Evolutionary conservation across 2,888 invertebrate genomes (phyloP).

Genomic region (Scrobipalpa atriplicella): DNA sequence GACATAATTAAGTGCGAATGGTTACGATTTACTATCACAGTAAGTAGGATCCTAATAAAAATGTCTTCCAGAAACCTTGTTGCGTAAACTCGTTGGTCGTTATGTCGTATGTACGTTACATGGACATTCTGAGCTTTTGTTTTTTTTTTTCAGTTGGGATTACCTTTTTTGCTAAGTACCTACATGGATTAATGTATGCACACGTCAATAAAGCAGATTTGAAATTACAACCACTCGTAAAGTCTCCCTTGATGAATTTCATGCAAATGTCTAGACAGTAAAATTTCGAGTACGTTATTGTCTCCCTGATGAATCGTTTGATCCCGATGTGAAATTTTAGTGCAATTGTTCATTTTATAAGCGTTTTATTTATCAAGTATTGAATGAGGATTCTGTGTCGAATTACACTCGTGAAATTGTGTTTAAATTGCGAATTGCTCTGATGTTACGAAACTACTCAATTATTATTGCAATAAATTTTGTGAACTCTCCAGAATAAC

Average conservation of each 20-base stretch:
- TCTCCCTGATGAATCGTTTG: conserved; percentile 36
- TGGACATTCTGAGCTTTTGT: not conserved
- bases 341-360: conserved; percentile 27
- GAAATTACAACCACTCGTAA: conserved; percentile 56
- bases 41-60: not conserved
- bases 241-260: conserved; percentile 55
- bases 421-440: not conserved
- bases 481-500: not conserved
- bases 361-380: conserved; percentile 25
- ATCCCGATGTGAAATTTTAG: conserved; percentile 30
- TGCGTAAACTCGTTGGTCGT: no score
- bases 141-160: not conserved
- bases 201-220: conserved; percentile 44
- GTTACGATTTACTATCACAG: no score
- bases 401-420: conserved; percentile 4
- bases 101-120: no score
- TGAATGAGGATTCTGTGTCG: conserved; percentile 5
- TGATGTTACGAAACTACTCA: conserved; percentile 10
- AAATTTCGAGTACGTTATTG: conserved; percentile 38
- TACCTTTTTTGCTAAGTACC: not conserved
- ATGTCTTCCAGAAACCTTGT: not conserved
- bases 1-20: no score
- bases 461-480: conserved; percentile 8
- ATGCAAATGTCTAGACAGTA: conserved; percentile 56
- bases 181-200: conserved; percentile 36